Conservation (phyloP, 2,888 invertebrate genomes). For the Acanthococcus lagerstroemiae region DNA sequence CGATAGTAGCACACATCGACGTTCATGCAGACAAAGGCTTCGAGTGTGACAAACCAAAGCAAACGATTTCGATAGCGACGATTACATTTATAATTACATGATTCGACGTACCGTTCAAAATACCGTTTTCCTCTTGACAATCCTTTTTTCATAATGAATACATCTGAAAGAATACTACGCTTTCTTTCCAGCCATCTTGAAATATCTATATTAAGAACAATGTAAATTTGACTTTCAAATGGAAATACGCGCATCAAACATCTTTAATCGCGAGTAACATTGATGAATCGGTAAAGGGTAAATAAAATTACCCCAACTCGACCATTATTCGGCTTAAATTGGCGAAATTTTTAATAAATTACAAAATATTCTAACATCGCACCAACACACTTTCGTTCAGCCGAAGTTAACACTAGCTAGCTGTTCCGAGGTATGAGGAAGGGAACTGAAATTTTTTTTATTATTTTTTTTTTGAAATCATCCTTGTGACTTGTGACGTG, state of each 20-base stretch:
- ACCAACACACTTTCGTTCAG: conserved; percentile 6
- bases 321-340: conserved; percentile 11
- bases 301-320: conserved; percentile 8
- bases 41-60: no score
- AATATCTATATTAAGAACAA: conserved; percentile 30
- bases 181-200: conserved; percentile 31
- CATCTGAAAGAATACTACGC: conserved; percentile 23
- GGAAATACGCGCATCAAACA: conserved; percentile 12
- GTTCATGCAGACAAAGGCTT: background rate
- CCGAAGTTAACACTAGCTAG: no score
- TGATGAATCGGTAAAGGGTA: conserved; percentile 3
- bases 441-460: no score
- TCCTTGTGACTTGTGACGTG: no score
- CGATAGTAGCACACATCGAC: no score
- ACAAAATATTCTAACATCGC: conserved; percentile 11
- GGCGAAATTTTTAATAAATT: conserved; percentile 9
- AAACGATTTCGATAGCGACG: background rate
- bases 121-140: conserved; percentile 25
- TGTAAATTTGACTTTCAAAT: conserved; percentile 5
- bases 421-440: no score
- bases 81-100: background rate
- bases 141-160: conserved; percentile 29
- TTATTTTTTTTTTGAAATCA: no score
- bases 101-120: conserved; percentile 25
- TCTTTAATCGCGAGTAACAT: background rate